A percentile compares a stretch with the other conserved stretches of the same genome.
These are phyloP conservation scores for Aurelia coerulea DNA, from an alignment of 30 jellyfish, hydroid and myxozoan genomes.

Conservation along the genomic window DNA sequence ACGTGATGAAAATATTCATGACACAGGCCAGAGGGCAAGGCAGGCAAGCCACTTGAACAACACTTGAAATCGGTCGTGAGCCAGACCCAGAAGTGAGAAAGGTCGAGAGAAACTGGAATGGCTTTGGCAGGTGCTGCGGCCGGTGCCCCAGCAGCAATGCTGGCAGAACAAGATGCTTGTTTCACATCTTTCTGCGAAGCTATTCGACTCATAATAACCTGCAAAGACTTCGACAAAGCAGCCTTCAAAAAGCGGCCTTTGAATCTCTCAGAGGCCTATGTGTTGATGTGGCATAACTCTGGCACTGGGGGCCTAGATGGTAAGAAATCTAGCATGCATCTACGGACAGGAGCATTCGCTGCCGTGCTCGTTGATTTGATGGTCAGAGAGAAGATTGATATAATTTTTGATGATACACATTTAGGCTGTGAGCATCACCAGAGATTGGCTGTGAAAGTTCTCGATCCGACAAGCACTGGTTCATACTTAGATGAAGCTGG, in stretches of 20 bases:
- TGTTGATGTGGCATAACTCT: conserved; percentile 74
- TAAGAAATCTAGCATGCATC: conserved; percentile 71
- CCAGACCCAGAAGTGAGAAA: background rate
- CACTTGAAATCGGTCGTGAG: too few relatives aligned
- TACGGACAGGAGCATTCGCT: conserved; percentile 88
- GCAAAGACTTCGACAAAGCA: conserved; percentile 63
- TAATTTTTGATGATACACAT: conserved; percentile 35
- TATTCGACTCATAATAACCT: conserved; percentile 60
- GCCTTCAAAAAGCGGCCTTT: conserved; percentile 55
- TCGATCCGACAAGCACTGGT: conserved; percentile 63
- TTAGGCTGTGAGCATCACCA: conserved; percentile 67
- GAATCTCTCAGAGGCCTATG: conserved; percentile 78
- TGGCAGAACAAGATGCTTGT: conserved; percentile 82
- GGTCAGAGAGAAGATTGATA: conserved; percentile 74
- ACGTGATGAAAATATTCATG: too few relatives aligned
- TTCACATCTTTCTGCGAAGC: conserved; percentile 75
- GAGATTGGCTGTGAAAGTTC: conserved; percentile 38
- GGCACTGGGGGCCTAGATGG: conserved; percentile 83
- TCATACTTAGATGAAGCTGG: conserved; percentile 77
- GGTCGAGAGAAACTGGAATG: background rate
- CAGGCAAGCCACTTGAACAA: too few relatives aligned
- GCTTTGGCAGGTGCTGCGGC: conserved; percentile 68
- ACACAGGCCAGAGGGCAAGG: too few relatives aligned
- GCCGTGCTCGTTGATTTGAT: conserved; percentile 84
- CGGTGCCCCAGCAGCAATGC: conserved; percentile 73